Evolutionary conservation across 2,888 invertebrate species (phyloP), one percentile per base, ranked within the genome.

Genomic region (Steinernema hermaphroditum): DNA sequence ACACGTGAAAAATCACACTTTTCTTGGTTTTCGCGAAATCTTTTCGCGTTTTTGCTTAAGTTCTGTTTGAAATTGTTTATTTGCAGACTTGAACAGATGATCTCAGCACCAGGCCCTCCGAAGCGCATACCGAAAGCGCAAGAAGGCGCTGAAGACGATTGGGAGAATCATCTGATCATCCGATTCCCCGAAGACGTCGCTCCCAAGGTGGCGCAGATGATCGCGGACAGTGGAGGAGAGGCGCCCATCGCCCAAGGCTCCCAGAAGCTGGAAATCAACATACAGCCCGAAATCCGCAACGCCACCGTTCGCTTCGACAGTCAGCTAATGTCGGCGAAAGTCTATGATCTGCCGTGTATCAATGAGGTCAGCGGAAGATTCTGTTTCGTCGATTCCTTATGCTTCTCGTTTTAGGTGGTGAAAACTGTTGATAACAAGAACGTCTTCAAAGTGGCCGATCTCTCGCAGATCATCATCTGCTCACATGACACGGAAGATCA

Each of bases 381-480:
- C 12, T 37, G 22, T 22, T n/a, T 49, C 29, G n/a, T 73, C n/a
- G 9, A 54, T n/a, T 12, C n/a, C 19, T 54, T 19, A 29, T 71
- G 72, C 12, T 14, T 29, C 14, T 34, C 43, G 12, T 41, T 77
- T 75, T 71, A 98, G 88, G 93, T 94, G 0, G 89, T 93, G 72
- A 98, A 98, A 89, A 96, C 96, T 0, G 93, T 96, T 72, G 98
- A 98, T 87, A 92, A 91, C 76, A 97, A 96, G 88, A 95, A 93
- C 84, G 94, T 97, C 83, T 98, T 97, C 87, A 98, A 98, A 89
- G 94, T 96, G 0, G 94, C 96, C 0, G 97, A 98, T 88, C 91
- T 98, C 76, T 93, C 93, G 83, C 97, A 96, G 90, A 91, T 91
- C 86, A 75, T 82, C 41, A 76, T 82, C n/a, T 81, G 80, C 74